Evolutionary conservation across 2,797 vertebrate species (phyloP), one percentile per base, ranked within the genome.

Genomic region (Dendrocincla fuliginosa): DNA sequence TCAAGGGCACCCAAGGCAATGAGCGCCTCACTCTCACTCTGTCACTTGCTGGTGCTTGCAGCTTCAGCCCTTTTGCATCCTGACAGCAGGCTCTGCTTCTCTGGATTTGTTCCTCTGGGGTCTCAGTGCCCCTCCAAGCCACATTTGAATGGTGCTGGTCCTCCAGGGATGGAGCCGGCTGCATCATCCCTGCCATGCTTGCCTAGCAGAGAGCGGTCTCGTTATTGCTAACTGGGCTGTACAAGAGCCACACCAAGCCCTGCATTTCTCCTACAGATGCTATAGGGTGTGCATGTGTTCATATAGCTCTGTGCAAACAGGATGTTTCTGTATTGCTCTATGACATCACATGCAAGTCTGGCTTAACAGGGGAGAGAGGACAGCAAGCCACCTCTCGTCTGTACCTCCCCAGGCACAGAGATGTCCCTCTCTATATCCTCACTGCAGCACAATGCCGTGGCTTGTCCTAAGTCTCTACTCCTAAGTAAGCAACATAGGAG

Each of bases 161-260:
- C 47, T 55, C 28, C 56, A 53, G 35, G 23, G 37, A 33, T 41
- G 33, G 55, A 87, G 50, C 27, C 60, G 53, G 41, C 55, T 61
- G 57, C 35, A 37, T 39, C 39, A 20, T 23, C 68, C 47, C 35
- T 41, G 50, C 27, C 6, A 2, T n/a, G 57, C 56, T 55, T 4
- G 4, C 18, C 30, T 13, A n/a, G 56, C 44, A 63, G 13, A 0
- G 0, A 56, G 61, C 4, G 0, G 19, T 27, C 61, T 39, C 4
- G 0, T 28, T 25, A 30, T 0, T 6, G 37, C 33, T 30, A 15
- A 14, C 10, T 12, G 25, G 49, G 49, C 50, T 52, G 33, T 2
- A 30, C 1, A 5, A 41, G 23, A 81, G 55, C n/a, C 68, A 25
- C n/a, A 39, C 13, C 32, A 57, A 0, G 0, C 16, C 42, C 75